phyloP scores from a whole-genome alignment of 2,797 vertebrate genomes.

The Catostomus latipinnis region DNA sequence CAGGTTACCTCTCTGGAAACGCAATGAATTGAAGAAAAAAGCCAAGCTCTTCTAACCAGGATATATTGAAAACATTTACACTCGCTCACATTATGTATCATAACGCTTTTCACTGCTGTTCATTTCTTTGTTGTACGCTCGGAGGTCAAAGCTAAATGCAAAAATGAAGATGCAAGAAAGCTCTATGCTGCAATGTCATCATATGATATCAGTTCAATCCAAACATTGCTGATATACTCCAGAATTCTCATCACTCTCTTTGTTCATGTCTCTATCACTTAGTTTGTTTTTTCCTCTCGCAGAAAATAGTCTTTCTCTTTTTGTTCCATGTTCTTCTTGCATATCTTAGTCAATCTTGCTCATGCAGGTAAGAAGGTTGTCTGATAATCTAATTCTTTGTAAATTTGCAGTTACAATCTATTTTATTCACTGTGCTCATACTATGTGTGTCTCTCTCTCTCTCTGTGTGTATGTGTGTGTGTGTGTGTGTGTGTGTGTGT shows the following conservation, averaged over 20 bases:
- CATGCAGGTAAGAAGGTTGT: constrained; percentile 16
- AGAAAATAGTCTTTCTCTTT: constrained; percentile 31
- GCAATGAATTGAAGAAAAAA: constrained; percentile 94
- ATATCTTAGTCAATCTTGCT: constrained; percentile 17
- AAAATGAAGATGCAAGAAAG: neutral
- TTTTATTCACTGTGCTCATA: constrained; percentile 4
- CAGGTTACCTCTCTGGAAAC: constrained; percentile 95
- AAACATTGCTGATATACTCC: neutral
- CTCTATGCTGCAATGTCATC: constrained; percentile 10
- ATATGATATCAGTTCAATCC: constrained; percentile 2
- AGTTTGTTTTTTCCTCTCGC: neutral
- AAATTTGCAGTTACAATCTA: constrained; percentile 1
- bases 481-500: constrained; percentile 19
- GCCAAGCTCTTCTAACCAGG: constrained; percentile 88
- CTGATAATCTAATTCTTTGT: neutral
- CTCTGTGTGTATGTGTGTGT: constrained; percentile 24
- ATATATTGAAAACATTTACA: constrained; percentile 1
- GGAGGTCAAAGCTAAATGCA: neutral
- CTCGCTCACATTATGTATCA: neutral
- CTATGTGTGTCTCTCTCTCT: too few species aligned
- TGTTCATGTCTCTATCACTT: neutral
- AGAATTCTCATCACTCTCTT: neutral
- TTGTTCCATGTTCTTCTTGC: constrained; percentile 23
- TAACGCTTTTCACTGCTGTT: neutral
- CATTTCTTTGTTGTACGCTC: neutral